These are phyloP conservation scores for Syngnathus scovelli DNA, from an alignment of 2,113 vertebrate species.

Conservation along the genomic window DNA sequence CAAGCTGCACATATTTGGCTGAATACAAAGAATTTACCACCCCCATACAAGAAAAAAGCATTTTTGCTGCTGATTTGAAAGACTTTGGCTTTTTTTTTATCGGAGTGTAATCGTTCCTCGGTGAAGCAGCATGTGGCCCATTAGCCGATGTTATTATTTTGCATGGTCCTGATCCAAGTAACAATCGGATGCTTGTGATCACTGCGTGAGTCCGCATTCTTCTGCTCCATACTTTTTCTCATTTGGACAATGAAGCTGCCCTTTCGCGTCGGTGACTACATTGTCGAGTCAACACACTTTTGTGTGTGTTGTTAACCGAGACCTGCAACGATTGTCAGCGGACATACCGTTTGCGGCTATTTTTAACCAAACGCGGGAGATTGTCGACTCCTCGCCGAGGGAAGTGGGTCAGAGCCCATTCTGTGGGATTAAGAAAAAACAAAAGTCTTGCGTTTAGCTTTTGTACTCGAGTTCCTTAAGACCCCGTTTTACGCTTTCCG, in stretches of 20 bases:
- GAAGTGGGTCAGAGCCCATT: slow-evolving; percentile 61
- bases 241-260: not conserved
- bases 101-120: not conserved
- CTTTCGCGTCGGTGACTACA: not conserved
- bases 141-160: not conserved
- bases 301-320: slow-evolving; percentile 40
- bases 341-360: slow-evolving; percentile 40
- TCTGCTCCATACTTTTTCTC: not conserved
- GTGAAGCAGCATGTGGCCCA: not conserved
- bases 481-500: not conserved
- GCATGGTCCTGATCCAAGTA: not conserved
- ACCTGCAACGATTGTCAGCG: slow-evolving; percentile 21
- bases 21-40: not conserved
- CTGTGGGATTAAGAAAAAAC: slow-evolving; percentile 42
- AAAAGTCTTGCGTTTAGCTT: slow-evolving; percentile 22
- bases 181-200: not conserved
- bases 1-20: not conserved
- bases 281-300: not conserved
- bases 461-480: not conserved
- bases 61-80: not conserved
- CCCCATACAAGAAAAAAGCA: not conserved
- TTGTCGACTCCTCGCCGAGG: slow-evolving; percentile 27
- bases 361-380: slow-evolving; percentile 45
- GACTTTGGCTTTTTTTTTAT: not conserved
- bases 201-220: not conserved